Percentiles rank a stretch among this genome's conserved stretches.
Evolutionary conservation across 2,113 vertebrate species (phyloP).

Genomic region (Chauna torquata): DNA sequence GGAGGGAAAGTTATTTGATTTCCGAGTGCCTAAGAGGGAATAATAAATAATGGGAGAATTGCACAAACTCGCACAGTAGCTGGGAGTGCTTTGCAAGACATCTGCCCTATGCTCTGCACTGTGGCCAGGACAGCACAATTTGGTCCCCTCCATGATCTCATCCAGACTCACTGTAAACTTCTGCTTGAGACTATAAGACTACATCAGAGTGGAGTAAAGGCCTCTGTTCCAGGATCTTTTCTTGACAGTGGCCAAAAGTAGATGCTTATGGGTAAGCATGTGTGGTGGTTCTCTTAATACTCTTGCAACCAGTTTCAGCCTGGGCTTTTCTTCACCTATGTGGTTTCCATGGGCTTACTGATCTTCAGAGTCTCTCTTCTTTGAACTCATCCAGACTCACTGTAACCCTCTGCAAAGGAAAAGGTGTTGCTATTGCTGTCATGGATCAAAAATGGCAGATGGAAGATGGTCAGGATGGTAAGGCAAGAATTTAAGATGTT

Average conservation of each 20-base stretch:
- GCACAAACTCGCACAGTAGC: neutral
- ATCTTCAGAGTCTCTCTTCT: neutral
- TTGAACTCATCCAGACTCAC: neutral
- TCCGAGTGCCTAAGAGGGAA: conserved; percentile 45
- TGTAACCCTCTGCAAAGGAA: neutral
- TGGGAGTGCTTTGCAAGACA: neutral
- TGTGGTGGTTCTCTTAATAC: neutral
- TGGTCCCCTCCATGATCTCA: too few relatives aligned
- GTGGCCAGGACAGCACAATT: neutral
- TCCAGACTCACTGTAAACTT: too few relatives aligned
- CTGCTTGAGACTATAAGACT: neutral
- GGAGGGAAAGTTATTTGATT: conserved; percentile 54
- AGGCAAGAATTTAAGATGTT: neutral
- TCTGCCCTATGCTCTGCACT: neutral
- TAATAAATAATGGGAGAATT: conserved; percentile 12
- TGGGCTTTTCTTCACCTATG: neutral
- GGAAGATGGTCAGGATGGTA: neutral
- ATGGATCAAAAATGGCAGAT: neutral
- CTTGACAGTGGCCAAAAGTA: neutral
- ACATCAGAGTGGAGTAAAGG: neutral
- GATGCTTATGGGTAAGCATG: neutral
- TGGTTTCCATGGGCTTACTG: neutral
- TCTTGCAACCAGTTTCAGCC: neutral
- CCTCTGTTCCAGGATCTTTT: neutral
- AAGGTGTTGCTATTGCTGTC: neutral